Base-by-base conservation (phyloP, 2,888 invertebrate genomes). In the Amblyjoppa proteus region DNA sequence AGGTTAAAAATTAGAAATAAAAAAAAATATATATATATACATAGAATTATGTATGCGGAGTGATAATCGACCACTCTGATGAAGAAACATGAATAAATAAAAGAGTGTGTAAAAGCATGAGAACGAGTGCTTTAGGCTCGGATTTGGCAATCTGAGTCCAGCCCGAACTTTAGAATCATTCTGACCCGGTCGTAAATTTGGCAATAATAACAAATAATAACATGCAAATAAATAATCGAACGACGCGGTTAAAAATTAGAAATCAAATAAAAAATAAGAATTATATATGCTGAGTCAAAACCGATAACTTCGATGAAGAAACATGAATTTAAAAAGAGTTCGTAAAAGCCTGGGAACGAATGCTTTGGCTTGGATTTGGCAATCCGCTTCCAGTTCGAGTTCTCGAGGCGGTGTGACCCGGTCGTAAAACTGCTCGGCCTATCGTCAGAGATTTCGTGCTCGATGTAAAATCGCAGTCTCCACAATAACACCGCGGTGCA, bases 341-440 rank as follows among this genome's bases (percentile, higher is more conserved):
- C 3, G 16, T 49, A 49, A 49, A 49, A 49, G 13, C 16, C 1
- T 16, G 45, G 3, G 5, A 49, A 49, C 45, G 45, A 16, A 49
- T 4, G 45, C 45, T 49, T 4, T 16, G 45, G 13, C 16, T 4
- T 4, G 3, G 45, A 49, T 64, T 64, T 64, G 34, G n/a, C 53
- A 20, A 64, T 34, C 16, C 64, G 31, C 6, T 16, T 11, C 41
- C 3, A 68, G 3, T 20, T 11, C 38, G 41, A 66, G 25, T n/a
- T 68, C 41, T 68, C 68, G 69, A 20, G 56, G 11, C 34, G n/a
- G 64, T 64, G 75, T 84, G 80, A 80, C 53, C 56, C 53, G 69
- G 56, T 77, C 81, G 81, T 81, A 70, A 85, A 78, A 81, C 73
- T 69, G 61, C 28, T 20, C 53, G 56, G 41, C 66, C 49, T 64